A percentile compares a stretch with the other conserved stretches of the same genome.
Conservation (phyloP, 1,140 invertebrate genomes). For the Tribolium madens region DNA sequence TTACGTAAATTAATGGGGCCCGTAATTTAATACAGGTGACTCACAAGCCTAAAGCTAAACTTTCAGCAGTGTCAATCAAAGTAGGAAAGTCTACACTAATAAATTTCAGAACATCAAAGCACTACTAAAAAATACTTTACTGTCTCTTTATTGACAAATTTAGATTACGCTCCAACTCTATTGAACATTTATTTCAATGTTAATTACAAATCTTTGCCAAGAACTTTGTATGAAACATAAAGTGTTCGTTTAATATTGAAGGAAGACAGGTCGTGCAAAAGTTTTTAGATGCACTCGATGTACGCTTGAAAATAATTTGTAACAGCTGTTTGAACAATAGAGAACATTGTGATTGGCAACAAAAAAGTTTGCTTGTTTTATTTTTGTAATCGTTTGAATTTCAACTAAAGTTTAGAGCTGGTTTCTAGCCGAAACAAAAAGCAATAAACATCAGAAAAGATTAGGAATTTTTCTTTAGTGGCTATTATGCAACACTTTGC, state of each 20-base stretch:
- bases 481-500: too few species aligned
- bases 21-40: constrained; percentile 23
- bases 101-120: constrained; percentile 15
- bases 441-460: too few species aligned
- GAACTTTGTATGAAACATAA: background rate
- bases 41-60: constrained; percentile 26
- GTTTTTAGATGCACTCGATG: too few species aligned
- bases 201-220: background rate
- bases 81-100: constrained; percentile 8
- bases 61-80: constrained; percentile 24
- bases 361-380: too few species aligned
- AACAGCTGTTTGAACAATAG: too few species aligned
- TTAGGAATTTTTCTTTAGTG: too few species aligned
- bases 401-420: too few species aligned
- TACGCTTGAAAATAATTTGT: too few species aligned
- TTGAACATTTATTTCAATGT: background rate
- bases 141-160: background rate
- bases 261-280: too few species aligned
- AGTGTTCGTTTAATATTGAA: background rate
- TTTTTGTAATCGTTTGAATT: too few species aligned
- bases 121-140: constrained; percentile 2
- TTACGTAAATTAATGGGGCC: constrained; percentile 18
- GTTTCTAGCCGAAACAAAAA: too few species aligned
- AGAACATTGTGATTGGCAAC: too few species aligned
- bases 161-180: background rate